Evolutionary conservation across 2,113 vertebrate species (phyloP).

Genomic region (Pycnonotus jocosus): DNA sequence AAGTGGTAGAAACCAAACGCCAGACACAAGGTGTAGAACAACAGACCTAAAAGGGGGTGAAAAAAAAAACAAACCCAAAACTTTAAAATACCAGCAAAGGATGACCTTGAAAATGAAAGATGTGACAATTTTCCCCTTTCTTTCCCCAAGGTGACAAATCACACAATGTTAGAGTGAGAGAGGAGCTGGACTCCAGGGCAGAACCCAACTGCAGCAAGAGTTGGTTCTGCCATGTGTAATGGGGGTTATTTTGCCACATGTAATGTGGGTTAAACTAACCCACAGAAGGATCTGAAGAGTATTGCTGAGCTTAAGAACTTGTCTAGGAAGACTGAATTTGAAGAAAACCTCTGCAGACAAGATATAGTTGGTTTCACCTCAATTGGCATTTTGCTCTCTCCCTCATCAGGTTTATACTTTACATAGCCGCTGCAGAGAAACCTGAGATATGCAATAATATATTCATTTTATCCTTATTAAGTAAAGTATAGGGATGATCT

Average conservation of each 20-base stretch:
- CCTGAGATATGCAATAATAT: neutral
- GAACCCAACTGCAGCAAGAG: neutral
- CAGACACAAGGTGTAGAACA: neutral
- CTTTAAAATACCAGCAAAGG: neutral
- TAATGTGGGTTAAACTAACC: neutral
- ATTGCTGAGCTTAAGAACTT: neutral
- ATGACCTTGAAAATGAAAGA: neutral
- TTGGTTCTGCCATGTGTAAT: fast-evolving
- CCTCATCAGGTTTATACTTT: neutral
- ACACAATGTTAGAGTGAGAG: fast-evolving
- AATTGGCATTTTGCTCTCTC: fast-evolving
- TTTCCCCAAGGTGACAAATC: neutral
- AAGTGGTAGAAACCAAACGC: neutral
- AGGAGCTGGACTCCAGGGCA: neutral
- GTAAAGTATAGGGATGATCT: neutral
- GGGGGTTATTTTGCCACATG: neutral
- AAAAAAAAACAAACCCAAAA: neutral
- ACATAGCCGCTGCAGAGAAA: neutral
- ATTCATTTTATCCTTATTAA: neutral
- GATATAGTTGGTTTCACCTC: neutral
- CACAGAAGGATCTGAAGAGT: neutral
- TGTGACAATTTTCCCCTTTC: neutral
- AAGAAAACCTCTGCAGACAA: neutral
- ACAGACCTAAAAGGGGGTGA: neutral
- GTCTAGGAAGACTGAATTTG: neutral